Percentiles rank a stretch among this genome's conserved stretches.
These are phyloP conservation scores for Syngnathus rostellatus DNA, from an alignment of 2,797 vertebrate species.

Conservation along the genomic window DNA sequence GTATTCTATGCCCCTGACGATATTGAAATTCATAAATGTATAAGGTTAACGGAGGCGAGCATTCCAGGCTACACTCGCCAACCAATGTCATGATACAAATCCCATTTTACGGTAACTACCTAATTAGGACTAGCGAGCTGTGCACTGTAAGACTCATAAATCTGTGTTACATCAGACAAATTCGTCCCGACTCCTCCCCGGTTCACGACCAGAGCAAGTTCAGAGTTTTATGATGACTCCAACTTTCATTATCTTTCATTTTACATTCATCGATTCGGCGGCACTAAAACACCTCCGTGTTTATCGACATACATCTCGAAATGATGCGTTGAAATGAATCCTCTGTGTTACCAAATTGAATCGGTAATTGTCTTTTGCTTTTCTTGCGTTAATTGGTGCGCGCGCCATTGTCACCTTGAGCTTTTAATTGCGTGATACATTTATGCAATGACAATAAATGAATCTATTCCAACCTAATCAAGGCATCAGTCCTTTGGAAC, in stretches of 20 bases:
- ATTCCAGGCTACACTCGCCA: conserved; percentile 54
- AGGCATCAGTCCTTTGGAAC: conserved; percentile 40
- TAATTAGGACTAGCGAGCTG: conserved; percentile 61
- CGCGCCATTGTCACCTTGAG: not conserved
- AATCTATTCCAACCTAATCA: not conserved
- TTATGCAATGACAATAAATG: not conserved
- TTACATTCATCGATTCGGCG: conserved; percentile 45
- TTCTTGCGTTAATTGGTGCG: not conserved
- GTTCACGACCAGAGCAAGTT: conserved; percentile 46
- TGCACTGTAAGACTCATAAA: conserved; percentile 47
- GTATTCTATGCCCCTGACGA: conserved; percentile 54
- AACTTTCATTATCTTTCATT: conserved; percentile 62
- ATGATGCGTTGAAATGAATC: conserved; percentile 51
- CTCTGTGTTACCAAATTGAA: conserved; percentile 47
- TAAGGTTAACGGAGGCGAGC: conserved; percentile 49
- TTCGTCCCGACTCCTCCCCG: conserved; percentile 31
- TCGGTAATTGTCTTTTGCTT: conserved; percentile 21
- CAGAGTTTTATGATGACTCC: conserved; percentile 50
- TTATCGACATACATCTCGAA: conserved; percentile 39
- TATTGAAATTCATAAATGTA: conserved; percentile 61
- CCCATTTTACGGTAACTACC: conserved; percentile 54
- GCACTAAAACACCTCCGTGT: conserved; percentile 38
- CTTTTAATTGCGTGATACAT: not conserved
- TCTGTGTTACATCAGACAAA: conserved; percentile 59
- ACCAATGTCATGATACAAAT: conserved; percentile 57